Conservation (phyloP, 30 jellyfish, hydroid and myxozoan species). For the Mastigias papua region DNA sequence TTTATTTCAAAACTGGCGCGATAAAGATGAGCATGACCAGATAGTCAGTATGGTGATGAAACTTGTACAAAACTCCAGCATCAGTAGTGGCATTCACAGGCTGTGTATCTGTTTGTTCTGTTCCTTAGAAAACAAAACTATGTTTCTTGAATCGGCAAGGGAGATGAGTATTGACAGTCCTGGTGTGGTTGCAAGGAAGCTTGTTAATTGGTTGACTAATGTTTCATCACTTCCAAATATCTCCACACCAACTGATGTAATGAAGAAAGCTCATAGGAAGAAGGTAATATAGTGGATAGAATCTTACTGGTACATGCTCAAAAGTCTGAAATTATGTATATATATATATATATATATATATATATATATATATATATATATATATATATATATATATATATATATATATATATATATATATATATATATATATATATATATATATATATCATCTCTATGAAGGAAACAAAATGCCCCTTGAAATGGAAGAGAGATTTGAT, state of each 20-base stretch:
- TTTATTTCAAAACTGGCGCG: constrained; percentile 40
- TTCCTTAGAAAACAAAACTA: constrained; percentile 32
- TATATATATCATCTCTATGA: no score
- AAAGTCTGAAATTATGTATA: not conserved
- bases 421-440: no score
- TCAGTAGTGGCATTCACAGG: constrained; percentile 47
- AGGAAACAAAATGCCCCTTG: no score
- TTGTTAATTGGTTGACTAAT: constrained; percentile 57
- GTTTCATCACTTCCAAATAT: constrained; percentile 13
- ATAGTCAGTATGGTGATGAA: constrained; percentile 13
- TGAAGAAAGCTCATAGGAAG: not conserved
- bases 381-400: no score
- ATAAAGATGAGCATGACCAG: constrained; percentile 16
- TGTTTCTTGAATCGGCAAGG: constrained; percentile 29
- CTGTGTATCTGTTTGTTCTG: constrained; percentile 33
- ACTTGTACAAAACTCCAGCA: constrained; percentile 5
- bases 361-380: no score
- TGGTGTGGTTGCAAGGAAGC: constrained; percentile 41
- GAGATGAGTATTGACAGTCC: constrained; percentile 32
- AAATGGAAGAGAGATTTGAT: no score
- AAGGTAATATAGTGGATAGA: constrained; percentile 18
- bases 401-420: no score
- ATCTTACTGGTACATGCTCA: no score
- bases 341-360: no score
- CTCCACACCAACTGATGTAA: constrained; percentile 10